These are phyloP conservation scores for Cepaea hortensis DNA, from an alignment of 2,888 invertebrate species.

Conservation along the genomic window DNA sequence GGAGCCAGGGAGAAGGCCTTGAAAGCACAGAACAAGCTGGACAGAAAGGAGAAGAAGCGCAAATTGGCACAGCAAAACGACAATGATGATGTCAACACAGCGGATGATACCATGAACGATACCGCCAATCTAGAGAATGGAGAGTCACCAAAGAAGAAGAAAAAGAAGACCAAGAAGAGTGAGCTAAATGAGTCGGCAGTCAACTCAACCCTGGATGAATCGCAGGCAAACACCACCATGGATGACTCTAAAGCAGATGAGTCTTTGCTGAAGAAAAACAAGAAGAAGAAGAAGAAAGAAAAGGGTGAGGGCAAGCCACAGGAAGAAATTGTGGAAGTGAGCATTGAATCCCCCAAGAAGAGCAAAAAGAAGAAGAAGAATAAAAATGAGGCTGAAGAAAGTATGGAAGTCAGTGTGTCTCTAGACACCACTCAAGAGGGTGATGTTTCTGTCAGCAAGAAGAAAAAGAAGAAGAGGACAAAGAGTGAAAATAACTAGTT, in stretches of 20 bases:
- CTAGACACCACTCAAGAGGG: conserved; percentile 38
- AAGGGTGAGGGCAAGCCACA: conserved; percentile 54
- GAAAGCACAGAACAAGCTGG: conserved; percentile 55
- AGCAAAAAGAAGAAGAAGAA: conserved; percentile 55
- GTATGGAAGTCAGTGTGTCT: conserved; percentile 17
- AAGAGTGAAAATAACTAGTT: background rate
- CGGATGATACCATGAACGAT: conserved; percentile 5
- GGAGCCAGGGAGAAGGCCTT: conserved; percentile 57
- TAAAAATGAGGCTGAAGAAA: conserved; percentile 54
- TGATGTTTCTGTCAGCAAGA: conserved; percentile 30
- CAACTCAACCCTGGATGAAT: conserved; percentile 1
- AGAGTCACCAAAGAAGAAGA: conserved; percentile 57
- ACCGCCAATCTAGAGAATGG: conserved; percentile 31
- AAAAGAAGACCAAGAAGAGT: conserved; percentile 54
- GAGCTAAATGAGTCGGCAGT: conserved; percentile 27
- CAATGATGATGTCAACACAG: background rate
- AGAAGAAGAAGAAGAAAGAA: conserved; percentile 78
- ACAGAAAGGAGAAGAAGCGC: conserved; percentile 62
- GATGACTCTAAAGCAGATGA: conserved; percentile 27
- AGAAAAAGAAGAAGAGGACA: conserved; percentile 50
- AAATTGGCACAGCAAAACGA: conserved; percentile 51
- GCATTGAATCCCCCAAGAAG: conserved; percentile 55
- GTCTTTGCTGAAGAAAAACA: conserved; percentile 55
- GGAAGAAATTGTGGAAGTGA: conserved; percentile 56
- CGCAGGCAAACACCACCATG: background rate